Evolutionary conservation across 2,113 vertebrate species (phyloP).

Genomic region (Mesoclemmys tuberculata): DNA sequence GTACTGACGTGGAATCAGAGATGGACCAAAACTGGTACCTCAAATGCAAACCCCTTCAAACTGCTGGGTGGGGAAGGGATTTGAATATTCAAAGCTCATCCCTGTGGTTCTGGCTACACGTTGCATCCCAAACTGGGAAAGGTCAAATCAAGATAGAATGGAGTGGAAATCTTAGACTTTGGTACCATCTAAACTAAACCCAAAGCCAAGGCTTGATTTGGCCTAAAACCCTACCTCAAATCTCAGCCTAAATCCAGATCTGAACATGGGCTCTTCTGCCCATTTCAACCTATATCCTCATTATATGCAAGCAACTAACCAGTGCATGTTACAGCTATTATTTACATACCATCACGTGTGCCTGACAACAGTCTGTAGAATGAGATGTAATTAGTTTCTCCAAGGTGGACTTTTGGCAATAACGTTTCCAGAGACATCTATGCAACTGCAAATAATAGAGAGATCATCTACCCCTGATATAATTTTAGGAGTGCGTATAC

Average conservation of each 20-base stretch:
- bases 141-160: neutral
- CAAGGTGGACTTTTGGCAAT: neutral
- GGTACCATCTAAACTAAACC: neutral
- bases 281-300: neutral
- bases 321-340: neutral
- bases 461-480: neutral
- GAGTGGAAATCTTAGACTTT: neutral
- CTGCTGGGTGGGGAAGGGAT: neutral
- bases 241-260: neutral
- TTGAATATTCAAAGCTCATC: neutral
- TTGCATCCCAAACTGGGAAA: neutral
- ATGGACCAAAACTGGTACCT: neutral
- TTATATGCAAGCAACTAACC: neutral
- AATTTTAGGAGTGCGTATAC: neutral
- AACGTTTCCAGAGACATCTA: neutral
- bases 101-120: neutral
- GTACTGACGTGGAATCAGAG: neutral
- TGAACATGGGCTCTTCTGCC: neutral
- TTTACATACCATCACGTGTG: neutral
- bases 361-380: neutral
- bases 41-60: neutral
- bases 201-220: neutral
- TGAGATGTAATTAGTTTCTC: neutral
- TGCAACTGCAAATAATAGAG: neutral
- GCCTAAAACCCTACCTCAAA: neutral